Percentiles rank a stretch among this genome's conserved stretches.
Conservation (phyloP, 2,888 invertebrate species). For the Sycophila texana region DNA sequence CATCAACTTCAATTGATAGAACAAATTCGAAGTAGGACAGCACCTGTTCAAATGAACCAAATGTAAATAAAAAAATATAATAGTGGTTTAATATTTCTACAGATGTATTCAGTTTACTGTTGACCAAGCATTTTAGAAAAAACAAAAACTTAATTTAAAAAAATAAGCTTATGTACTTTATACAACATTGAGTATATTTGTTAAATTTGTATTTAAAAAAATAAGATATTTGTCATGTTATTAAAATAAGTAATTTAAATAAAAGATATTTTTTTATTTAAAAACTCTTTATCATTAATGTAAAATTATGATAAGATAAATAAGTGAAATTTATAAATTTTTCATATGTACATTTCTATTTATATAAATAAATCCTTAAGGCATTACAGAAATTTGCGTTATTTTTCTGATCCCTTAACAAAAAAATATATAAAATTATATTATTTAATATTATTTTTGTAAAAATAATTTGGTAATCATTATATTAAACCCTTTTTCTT, state of each 20-base stretch:
- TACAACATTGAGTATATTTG: no score
- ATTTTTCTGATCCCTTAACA: conserved; percentile 18
- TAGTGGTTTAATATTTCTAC: no score
- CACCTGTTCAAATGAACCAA: neutral
- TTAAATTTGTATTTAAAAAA: no score
- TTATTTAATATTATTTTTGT: conserved; percentile 1
- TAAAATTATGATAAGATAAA: neutral
- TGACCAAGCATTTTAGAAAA: no score
- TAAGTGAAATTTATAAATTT: conserved; percentile 20
- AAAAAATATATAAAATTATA: neutral
- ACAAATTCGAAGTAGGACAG: conserved; percentile 56
- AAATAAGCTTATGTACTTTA: neutral
- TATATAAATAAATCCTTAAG: conserved; percentile 30
- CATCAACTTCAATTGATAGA: conserved; percentile 64
- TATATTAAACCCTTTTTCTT: conserved; percentile 59
- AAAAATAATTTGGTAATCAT: neutral
- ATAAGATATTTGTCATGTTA: no score
- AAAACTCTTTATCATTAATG: neutral
- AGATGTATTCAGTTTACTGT: no score
- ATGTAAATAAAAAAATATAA: conserved; percentile 26
- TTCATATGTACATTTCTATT: conserved; percentile 17
- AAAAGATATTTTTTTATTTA: neutral
- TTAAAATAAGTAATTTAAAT: neutral
- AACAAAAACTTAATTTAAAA: neutral
- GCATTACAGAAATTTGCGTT: conserved; percentile 4